Evolutionary conservation across 2,113 vertebrate species (phyloP), one percentile per base, ranked within the genome.

Genomic region (Chionis minor): DNA sequence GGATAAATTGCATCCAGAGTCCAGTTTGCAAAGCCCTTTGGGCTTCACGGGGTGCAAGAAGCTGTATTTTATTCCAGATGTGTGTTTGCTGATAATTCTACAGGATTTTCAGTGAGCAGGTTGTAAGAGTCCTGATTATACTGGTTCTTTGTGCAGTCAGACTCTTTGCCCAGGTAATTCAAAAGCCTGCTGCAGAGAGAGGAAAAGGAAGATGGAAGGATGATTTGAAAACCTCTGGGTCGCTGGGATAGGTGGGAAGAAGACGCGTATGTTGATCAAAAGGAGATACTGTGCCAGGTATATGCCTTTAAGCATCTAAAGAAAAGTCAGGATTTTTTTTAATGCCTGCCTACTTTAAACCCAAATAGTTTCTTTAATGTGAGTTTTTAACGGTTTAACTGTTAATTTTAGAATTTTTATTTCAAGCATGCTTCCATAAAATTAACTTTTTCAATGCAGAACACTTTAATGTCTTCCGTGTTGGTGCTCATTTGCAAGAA

Each of bases 381-480:
- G 45, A 81, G n/a, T 77, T 94, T 94, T 81, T 95, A 90, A 87
- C 84, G 49, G 54, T 83, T 95, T 95, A 61, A 73, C 81, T 62
- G 66, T 92, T 96, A 91, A 95, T 94, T 94, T 97, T 95, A 95
- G 94, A 54, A 55, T 52, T 82, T 94, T 91, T 93, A 92, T 95
- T 96, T 96, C 62, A 70, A 92, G 62, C 17, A 0, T 84, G 45
- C 62, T 89, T 91, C 78, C 81, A 82, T 72, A 90, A 95, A 95
- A 95, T 88, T n/a, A 91, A 94, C 70, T 94, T 94, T 92, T 87
- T 91, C 71, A 84, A 33, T 0, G 4, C 54, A 54, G 63, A 84
- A 90, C 3, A 4, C 63, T 86, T 90, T 92, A 92, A 78, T 71
- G 54, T 80, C 84, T 94, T 95, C 74, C 0, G 0, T 80, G 67